These are phyloP conservation scores for Nesoenas mayeri DNA, from an alignment of 2,113 vertebrate genomes.

Conservation along the genomic window DNA sequence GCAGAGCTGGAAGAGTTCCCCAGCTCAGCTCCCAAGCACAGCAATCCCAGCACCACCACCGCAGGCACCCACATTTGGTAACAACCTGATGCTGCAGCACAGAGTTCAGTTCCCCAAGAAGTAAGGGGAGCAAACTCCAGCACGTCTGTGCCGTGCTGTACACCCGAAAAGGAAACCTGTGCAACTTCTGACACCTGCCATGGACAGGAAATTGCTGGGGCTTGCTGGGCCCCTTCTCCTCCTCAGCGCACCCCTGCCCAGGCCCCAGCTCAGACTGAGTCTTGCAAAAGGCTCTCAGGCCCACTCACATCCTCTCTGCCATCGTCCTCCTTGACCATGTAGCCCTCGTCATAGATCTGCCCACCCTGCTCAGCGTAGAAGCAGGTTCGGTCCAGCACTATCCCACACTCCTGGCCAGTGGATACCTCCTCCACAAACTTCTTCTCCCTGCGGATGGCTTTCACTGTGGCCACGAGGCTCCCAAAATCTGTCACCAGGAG, in stretches of 20 bases:
- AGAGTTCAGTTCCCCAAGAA: background rate
- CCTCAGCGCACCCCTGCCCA: background rate
- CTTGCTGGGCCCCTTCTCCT: background rate
- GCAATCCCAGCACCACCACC: background rate
- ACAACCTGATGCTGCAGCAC: background rate
- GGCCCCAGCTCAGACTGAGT: background rate
- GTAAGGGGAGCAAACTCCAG: background rate
- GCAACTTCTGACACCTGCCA: background rate
- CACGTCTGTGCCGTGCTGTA: background rate
- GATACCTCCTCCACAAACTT: slow-evolving; percentile 87
- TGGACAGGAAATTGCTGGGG: background rate
- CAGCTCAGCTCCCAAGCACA: background rate
- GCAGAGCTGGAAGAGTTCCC: background rate
- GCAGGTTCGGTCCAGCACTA: slow-evolving; percentile 90
- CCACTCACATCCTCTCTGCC: slow-evolving; percentile 85
- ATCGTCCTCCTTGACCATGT: slow-evolving; percentile 89
- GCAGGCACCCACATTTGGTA: background rate
- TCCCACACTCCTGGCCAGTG: slow-evolving; percentile 92
- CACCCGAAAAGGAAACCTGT: background rate
- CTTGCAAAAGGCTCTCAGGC: background rate
- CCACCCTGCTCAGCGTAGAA: slow-evolving; percentile 98
- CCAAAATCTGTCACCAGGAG: slow-evolving; percentile 78
- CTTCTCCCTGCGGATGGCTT: slow-evolving; percentile 90
- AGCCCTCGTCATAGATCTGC: slow-evolving; percentile 94
- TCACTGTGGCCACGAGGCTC: slow-evolving; percentile 80